Percentiles rank a stretch among this genome's conserved stretches.
These are phyloP conservation scores for Siphonodentalium dalli DNA, from an alignment of 2,888 invertebrate genomes.

Conservation along the genomic window DNA sequence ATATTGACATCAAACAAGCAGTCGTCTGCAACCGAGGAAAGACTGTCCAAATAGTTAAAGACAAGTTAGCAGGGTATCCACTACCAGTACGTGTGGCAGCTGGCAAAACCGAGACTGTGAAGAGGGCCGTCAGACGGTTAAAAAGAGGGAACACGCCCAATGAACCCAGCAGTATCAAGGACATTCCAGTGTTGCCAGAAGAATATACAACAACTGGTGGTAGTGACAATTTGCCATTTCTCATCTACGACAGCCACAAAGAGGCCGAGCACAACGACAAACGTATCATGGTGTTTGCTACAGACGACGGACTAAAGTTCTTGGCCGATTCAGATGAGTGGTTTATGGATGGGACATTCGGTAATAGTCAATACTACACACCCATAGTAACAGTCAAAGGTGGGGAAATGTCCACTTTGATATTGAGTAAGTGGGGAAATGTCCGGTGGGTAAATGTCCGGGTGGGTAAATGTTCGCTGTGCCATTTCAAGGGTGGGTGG, in stretches of 20 bases:
- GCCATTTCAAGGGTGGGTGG: too few species aligned
- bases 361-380: too few species aligned
- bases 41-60: neutral
- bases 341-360: too few species aligned
- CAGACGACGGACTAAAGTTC: slow-evolving; percentile 4
- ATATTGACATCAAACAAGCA: neutral
- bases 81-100: slow-evolving; percentile 4
- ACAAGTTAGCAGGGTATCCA: neutral
- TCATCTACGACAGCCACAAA: slow-evolving; percentile 2
- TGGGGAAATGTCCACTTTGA: too few species aligned
- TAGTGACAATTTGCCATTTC: neutral
- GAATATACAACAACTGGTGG: slow-evolving; percentile 13
- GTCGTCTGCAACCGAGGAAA: neutral
- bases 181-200: neutral
- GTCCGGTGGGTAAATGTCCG: too few species aligned
- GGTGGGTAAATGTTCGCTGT: too few species aligned
- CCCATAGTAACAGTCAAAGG: too few species aligned
- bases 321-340: slow-evolving; percentile 4
- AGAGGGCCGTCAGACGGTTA: neutral
- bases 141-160: neutral
- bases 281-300: slow-evolving; percentile 13
- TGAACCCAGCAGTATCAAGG: slow-evolving; percentile 1
- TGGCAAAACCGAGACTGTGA: neutral
- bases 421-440: too few species aligned
- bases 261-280: neutral